Percentiles rank a stretch among this genome's conserved stretches.
Conservation (phyloP, 2,797 vertebrate species). For the Gastrophryne carolinensis region DNA sequence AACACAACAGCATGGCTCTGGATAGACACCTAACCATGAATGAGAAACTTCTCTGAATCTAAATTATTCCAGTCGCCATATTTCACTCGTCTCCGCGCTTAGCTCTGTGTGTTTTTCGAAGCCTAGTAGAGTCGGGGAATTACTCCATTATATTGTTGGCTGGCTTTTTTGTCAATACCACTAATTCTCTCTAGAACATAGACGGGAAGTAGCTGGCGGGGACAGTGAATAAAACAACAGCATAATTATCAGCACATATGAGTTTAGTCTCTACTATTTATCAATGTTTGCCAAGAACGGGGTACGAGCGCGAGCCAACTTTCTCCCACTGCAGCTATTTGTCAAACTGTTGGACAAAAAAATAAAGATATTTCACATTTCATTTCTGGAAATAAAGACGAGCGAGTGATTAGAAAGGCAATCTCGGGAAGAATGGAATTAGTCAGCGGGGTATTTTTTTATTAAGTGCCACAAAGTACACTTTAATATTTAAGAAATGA, state of each 20-base stretch:
- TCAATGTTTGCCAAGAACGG: constrained; percentile 33
- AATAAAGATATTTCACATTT: constrained; percentile 16
- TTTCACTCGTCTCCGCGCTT: too few species aligned
- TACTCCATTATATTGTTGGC: constrained; percentile 48
- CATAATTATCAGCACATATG: constrained; percentile 44
- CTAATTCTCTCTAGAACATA: constrained; percentile 10
- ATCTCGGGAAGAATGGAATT: background rate
- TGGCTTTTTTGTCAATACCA: constrained; percentile 39
- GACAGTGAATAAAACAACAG: background rate
- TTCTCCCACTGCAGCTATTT: constrained; percentile 17
- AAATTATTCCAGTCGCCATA: too few species aligned
- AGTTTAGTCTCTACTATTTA: constrained; percentile 12
- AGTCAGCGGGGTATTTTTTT: background rate
- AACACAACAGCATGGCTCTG: too few species aligned
- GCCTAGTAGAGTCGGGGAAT: background rate
- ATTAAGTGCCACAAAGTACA: background rate
- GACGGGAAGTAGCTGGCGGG: constrained; percentile 24
- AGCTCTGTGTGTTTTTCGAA: too few species aligned
- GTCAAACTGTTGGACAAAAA: constrained; percentile 36
- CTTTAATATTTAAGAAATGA: background rate
- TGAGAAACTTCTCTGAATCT: too few species aligned
- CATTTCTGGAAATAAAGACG: background rate
- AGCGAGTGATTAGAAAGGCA: constrained; percentile 16
- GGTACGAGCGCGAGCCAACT: constrained; percentile 6
- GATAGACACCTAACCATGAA: too few species aligned